Base-by-base conservation (phyloP, 2,888 invertebrate species). In the Micropterix aruncella region DNA sequence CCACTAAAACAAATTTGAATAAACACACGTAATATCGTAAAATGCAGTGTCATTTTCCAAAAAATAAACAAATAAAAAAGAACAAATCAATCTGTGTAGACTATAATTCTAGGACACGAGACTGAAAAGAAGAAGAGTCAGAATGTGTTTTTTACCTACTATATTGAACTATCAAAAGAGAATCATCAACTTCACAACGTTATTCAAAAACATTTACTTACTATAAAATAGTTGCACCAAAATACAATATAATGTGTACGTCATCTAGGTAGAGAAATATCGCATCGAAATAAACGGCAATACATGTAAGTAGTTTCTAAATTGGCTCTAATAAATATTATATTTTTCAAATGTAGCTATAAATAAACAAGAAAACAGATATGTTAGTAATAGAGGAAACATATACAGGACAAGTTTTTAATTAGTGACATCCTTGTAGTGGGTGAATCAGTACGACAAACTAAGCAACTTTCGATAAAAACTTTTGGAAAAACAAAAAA, bases 61-160 rank as follows among this genome's bases (percentile, higher is more conserved):
- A n/a, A n/a, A n/a, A n/a, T 7, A 27, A 27, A 7, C 27, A 27
- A 27, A 27, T 27, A 27, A 27, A 7, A 27, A 12, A 7, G 27
- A 27, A 27, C n/a, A 27, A 7, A 27, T 27, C 27, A 7, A 27
- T 12, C 12, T 12, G 27, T 27, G 12, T 27, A 27, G 5, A 27
- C 27, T 27, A 27, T 27, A 27, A 27, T n/a, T n/a, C 27, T 7
- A 27, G 5, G 12, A 27, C 27, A 7, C 12, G 27, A 27, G 27
- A 7, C 12, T 5, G 5, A 27, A 5, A 12, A 12, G 12, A 27
- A 27, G 27, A 44, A 47, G 27, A 40, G 37, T 18, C 42, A 45
- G 45, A 47, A 18, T 18, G 38, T 47, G 42, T n/a, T n/a, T n/a
- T n/a, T n/a, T 46, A 46, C 44, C 45, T 46, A 19, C 37, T 38